A percentile compares a stretch with the other conserved stretches of the same genome.
phyloP scores from a whole-genome alignment of 1,140 invertebrate species.

The Halictus rubicundus region DNA sequence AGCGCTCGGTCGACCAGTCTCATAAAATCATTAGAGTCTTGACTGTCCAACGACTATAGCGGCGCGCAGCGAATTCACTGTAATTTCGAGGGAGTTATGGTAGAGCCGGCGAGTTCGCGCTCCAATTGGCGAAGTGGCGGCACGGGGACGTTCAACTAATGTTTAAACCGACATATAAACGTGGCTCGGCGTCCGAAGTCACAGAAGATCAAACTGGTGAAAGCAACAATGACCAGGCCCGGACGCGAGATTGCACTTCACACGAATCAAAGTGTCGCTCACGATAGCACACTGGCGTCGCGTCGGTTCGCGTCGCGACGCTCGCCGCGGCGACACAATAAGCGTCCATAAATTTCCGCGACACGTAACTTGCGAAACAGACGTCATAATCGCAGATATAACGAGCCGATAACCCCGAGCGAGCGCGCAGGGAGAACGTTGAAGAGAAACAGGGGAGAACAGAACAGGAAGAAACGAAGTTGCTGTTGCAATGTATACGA shows the following conservation, averaged over 20 bases:
- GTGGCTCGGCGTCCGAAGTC: too few species aligned
- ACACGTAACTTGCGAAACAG: conserved; percentile 3
- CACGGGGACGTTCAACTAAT: too few species aligned
- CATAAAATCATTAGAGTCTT: too few species aligned
- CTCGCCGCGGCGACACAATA: not conserved
- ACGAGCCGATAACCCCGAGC: not conserved
- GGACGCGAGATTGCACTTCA: not conserved
- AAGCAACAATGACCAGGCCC: not conserved
- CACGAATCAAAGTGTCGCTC: conserved; percentile 1
- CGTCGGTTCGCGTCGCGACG: too few species aligned
- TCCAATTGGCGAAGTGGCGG: not conserved
- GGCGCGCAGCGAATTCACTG: not conserved
- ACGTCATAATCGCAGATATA: conserved; percentile 22
- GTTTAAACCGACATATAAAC: not conserved
- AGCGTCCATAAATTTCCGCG: conserved; percentile 20
- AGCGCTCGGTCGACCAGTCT: too few species aligned
- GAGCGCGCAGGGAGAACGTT: not conserved
- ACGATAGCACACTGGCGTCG: not conserved
- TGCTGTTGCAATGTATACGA: too few species aligned
- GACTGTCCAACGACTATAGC: too few species aligned
- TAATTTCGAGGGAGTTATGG: not conserved
- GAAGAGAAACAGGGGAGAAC: too few species aligned
- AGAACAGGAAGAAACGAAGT: too few species aligned
- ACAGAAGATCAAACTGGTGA: not conserved
- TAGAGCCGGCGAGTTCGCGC: not conserved